These are phyloP conservation scores for Strigops habroptila DNA, from an alignment of 2,113 vertebrate species.

Conservation along the genomic window DNA sequence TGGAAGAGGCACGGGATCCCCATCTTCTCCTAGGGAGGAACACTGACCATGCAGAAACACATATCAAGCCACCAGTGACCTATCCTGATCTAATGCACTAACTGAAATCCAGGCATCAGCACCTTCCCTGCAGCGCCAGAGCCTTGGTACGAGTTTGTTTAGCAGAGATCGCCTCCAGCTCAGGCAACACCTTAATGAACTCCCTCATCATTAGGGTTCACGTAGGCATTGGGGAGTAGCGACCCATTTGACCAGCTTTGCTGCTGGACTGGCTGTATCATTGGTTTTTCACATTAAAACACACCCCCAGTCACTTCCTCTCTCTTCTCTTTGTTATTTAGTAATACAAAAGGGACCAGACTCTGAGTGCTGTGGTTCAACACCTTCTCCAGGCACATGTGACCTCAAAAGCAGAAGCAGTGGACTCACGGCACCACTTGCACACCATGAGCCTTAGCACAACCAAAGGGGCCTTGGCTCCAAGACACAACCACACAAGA, in stretches of 20 bases:
- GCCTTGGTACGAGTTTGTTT: accelerated
- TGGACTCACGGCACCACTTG: not conserved
- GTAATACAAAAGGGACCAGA: not conserved
- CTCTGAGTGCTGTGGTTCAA: accelerated
- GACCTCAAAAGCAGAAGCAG: not conserved
- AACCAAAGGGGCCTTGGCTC: not conserved
- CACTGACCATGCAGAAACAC: accelerated
- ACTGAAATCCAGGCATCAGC: accelerated
- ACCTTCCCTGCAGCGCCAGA: not conserved
- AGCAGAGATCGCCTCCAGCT: not conserved
- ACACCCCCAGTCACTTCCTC: not conserved
- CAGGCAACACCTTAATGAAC: not conserved
- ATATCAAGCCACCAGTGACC: accelerated
- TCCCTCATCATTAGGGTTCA: not conserved
- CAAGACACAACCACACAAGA: not conserved
- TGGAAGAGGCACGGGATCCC: not conserved
- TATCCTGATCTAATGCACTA: accelerated
- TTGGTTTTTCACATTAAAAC: not conserved
- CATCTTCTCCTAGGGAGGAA: accelerated
- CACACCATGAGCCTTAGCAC: not conserved
- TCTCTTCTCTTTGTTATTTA: not conserved
- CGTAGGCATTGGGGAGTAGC: accelerated
- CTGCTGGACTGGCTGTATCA: not conserved
- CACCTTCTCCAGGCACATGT: not conserved
- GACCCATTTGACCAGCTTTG: not conserved